These are phyloP conservation scores for Parelbella ahira DNA, from an alignment of 2,888 invertebrate genomes.

Conservation along the genomic window DNA sequence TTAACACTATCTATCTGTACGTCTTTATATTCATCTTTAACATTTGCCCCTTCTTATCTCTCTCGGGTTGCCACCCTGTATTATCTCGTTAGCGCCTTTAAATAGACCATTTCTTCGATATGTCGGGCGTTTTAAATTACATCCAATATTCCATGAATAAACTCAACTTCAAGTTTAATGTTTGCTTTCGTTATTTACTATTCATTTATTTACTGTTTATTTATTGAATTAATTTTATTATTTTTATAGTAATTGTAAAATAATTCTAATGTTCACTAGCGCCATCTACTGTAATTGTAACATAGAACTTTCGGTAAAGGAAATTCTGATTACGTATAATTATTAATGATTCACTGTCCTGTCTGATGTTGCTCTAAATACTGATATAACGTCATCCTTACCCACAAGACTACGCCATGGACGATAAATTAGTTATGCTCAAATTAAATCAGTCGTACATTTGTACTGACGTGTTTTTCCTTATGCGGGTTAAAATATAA, in stretches of 20 bases:
- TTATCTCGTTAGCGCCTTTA: constrained; percentile 57
- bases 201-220: too few species aligned
- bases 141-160: too few species aligned
- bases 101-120: constrained; percentile 47
- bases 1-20: constrained; percentile 55
- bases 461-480: constrained; percentile 31
- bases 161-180: too few species aligned
- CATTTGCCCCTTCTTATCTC: constrained; percentile 63
- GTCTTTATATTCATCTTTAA: constrained; percentile 60
- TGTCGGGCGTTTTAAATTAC: not conserved
- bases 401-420: constrained; percentile 24
- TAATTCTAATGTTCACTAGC: too few species aligned
- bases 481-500: too few species aligned
- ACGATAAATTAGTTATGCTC: constrained; percentile 26
- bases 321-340: too few species aligned
- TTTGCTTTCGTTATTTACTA: too few species aligned
- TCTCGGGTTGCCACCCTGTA: constrained; percentile 61
- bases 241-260: too few species aligned
- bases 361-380: constrained; percentile 39
- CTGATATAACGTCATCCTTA: constrained; percentile 38
- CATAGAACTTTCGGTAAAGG: too few species aligned
- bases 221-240: too few species aligned
- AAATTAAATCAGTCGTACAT: constrained; percentile 28
- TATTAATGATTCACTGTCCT: constrained; percentile 45
- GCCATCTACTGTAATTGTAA: too few species aligned